A percentile compares a stretch with the other conserved stretches of the same genome.
phyloP scores from a whole-genome alignment of 2,113 vertebrate genomes.

The Dromas ardeola region DNA sequence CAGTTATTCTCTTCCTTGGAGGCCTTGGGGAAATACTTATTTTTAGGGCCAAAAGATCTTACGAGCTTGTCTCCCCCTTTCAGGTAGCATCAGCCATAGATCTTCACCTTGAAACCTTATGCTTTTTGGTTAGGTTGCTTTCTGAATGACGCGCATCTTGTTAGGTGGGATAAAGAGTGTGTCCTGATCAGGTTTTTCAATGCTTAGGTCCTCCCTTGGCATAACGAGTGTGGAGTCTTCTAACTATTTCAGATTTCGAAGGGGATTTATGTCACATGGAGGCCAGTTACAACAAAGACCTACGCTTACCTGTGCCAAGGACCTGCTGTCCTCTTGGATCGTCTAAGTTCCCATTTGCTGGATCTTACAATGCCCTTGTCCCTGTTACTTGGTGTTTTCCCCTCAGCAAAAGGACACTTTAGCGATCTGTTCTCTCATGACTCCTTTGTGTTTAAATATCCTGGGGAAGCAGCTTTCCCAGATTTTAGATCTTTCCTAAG shows the following conservation, averaged over 20 bases:
- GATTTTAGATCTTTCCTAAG: neutral
- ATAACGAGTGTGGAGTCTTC: neutral
- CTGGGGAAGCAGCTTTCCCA: neutral
- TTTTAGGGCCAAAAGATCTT: neutral
- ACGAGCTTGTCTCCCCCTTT: neutral
- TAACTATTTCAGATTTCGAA: neutral
- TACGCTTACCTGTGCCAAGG: neutral
- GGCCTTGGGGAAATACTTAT: neutral
- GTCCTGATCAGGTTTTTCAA: neutral
- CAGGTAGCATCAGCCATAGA: neutral
- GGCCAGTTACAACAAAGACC: neutral
- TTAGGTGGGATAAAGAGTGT: neutral
- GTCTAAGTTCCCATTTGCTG: neutral
- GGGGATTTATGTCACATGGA: neutral
- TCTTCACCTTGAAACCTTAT: neutral
- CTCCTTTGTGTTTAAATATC: neutral
- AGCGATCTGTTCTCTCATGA: neutral
- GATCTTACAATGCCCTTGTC: neutral
- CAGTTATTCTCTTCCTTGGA: neutral
- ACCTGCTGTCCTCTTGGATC: neutral
- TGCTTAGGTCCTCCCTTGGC: neutral
- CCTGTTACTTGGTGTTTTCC: neutral
- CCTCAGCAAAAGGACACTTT: neutral
- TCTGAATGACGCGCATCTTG: neutral
- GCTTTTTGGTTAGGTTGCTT: neutral